Conservation (phyloP, 2,113 vertebrate species). For the Formicarius rufipectus region DNA sequence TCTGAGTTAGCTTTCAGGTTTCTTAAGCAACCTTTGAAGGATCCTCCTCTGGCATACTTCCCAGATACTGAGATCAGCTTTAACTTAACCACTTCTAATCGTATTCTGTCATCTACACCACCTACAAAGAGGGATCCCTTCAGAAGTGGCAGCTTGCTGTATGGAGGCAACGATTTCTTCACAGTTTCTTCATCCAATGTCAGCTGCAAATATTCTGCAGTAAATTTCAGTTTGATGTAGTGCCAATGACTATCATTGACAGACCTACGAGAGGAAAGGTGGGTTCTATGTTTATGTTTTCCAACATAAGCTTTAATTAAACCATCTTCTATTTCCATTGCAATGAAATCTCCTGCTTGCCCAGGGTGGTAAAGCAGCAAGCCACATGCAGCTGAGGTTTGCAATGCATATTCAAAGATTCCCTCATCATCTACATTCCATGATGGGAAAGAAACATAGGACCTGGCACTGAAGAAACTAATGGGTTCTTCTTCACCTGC, state of each 20-base stretch:
- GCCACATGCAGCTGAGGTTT: slow-evolving; percentile 79
- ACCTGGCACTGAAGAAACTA: slow-evolving; percentile 91
- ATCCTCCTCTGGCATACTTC: slow-evolving; percentile 80
- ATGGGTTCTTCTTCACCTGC: slow-evolving; percentile 83
- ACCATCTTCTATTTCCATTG: slow-evolving; percentile 85
- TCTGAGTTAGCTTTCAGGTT: slow-evolving; percentile 78
- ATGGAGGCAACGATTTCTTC: slow-evolving; percentile 69
- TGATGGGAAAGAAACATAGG: slow-evolving; percentile 80
- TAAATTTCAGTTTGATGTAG: slow-evolving; percentile 76
- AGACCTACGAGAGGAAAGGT: slow-evolving; percentile 73
- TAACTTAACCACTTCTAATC: slow-evolving; percentile 75
- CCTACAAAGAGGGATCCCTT: slow-evolving; percentile 83
- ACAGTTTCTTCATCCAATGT: slow-evolving; percentile 79
- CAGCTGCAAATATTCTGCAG: slow-evolving; percentile 77
- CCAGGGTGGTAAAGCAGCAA: slow-evolving; percentile 86
- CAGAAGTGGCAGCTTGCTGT: slow-evolving; percentile 69
- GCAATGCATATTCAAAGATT: slow-evolving; percentile 77
- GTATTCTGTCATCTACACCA: slow-evolving; percentile 78
- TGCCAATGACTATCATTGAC: slow-evolving; percentile 87
- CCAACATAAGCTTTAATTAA: slow-evolving; percentile 77
- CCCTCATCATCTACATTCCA: slow-evolving; percentile 73
- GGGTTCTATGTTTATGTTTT: slow-evolving; percentile 70
- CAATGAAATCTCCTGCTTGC: slow-evolving; percentile 80
- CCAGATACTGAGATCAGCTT: slow-evolving; percentile 79
- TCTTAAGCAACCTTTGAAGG: slow-evolving; percentile 90